A percentile compares a stretch with the other conserved stretches of the same genome.
phyloP scores from a whole-genome alignment of 2,797 vertebrate species.

The Anguilla megastoma region DNA sequence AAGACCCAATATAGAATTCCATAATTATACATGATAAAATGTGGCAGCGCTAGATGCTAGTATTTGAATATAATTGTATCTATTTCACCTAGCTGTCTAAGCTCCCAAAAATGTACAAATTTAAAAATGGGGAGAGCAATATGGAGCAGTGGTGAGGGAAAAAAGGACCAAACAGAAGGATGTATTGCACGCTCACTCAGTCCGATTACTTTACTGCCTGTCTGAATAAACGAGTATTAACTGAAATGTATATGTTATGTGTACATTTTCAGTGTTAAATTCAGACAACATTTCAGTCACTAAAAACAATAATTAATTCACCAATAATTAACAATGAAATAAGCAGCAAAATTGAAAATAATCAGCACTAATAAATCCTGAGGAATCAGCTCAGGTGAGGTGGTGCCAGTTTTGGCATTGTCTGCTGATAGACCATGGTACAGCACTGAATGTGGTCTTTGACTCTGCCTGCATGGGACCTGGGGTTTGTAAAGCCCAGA shows the following conservation, averaged over 20 bases:
- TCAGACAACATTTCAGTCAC: neutral
- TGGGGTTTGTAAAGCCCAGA: slow-evolving; percentile 77
- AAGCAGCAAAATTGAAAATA: neutral
- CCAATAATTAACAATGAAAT: neutral
- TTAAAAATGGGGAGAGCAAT: neutral
- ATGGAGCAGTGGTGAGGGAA: neutral
- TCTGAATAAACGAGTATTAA: neutral
- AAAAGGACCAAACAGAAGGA: neutral
- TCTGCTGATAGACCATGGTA: slow-evolving; percentile 43
- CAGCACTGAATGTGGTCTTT: slow-evolving; percentile 54
- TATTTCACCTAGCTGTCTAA: neutral
- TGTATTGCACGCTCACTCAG: neutral
- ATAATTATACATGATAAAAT: neutral
- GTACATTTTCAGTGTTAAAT: neutral
- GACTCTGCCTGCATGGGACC: slow-evolving; percentile 58
- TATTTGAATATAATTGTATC: neutral
- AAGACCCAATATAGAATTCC: neutral
- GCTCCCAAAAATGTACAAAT: neutral
- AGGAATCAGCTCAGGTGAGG: neutral
- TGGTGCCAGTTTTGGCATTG: slow-evolving; percentile 50
- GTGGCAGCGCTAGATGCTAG: neutral
- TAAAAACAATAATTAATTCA: neutral
- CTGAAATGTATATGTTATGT: neutral
- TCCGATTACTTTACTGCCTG: neutral
- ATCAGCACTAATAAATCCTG: neutral